Evolutionary conservation across 2,113 vertebrate species (phyloP), one percentile per base, ranked within the genome.

Genomic region (Pseudolaguvia tuberculata): DNA sequence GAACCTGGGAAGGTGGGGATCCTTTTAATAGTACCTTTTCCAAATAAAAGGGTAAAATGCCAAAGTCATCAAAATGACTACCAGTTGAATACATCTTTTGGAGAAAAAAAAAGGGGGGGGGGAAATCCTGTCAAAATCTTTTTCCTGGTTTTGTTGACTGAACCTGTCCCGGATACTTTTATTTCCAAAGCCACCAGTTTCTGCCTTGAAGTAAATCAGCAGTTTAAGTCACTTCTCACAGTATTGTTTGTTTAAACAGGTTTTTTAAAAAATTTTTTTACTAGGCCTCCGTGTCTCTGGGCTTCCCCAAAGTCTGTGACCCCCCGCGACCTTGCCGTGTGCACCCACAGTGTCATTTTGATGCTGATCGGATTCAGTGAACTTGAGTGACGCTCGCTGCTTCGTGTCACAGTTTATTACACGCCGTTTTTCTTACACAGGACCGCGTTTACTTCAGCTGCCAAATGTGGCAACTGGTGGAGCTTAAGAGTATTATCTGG

Each of bases 391-490:
- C 81, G 70, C 71, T 50, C 72, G 62, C 76, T 81, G 83, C 62
- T 79, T 82, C 75, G 73, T 72, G 89, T 90, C 88, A 89, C 85
- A 81, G 86, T 88, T 88, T 85, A 90, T 90, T 89, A 89, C 7
- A 78, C 79, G 77, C 77, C 82, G 85, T 88, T 87, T 88, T 83
- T 87, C 88, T 81, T 79, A 62, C 76, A 29, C 29, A 0, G 39
- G 66, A 27, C 70, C 66, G 56, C 74, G 87, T 90, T 90, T 90
- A 89, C 83, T 72, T 82, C 80, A 83, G 82, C 85, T 91, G 91
- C 89, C 89, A 88, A 42, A 81, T 70, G 82, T 79, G 83, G 83
- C 86, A 88, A 89, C 83, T 79, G 88, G 82, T 75, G 74, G 80
- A 81, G 80, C 80, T 88, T 83, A 86, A 79, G 82, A 86, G 83